A percentile compares a stretch with the other conserved stretches of the same genome.
Conservation (phyloP, 1,140 invertebrate species). For the Dufourea novaeangliae region DNA sequence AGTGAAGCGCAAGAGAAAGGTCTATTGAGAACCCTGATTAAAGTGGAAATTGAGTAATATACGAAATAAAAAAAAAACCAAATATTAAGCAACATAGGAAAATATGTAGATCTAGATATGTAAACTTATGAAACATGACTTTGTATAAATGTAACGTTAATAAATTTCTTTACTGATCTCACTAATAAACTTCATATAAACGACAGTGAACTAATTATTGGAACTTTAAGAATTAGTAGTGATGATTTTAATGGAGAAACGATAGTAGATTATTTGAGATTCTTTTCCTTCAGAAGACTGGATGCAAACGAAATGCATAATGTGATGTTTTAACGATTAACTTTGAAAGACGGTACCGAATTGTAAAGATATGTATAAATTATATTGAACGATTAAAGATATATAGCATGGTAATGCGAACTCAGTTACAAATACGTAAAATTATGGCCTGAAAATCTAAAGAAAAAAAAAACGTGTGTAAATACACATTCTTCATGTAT, state of each 20-base stretch:
- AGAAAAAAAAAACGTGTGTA: slow-evolving; percentile 68
- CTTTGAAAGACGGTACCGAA: slow-evolving; percentile 39
- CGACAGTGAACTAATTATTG: slow-evolving; percentile 56
- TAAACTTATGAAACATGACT: slow-evolving; percentile 67
- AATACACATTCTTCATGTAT: slow-evolving; percentile 75
- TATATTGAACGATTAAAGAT: slow-evolving; percentile 58
- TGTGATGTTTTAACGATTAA: slow-evolving; percentile 66
- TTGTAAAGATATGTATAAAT: slow-evolving; percentile 72
- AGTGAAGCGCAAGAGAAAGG: slow-evolving; percentile 62
- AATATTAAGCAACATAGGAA: slow-evolving; percentile 75
- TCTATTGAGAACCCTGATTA: slow-evolving; percentile 27
- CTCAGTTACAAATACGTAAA: slow-evolving; percentile 73
- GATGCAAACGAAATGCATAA: slow-evolving; percentile 63
- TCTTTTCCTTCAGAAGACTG: slow-evolving; percentile 69
- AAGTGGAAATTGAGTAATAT: slow-evolving; percentile 56
- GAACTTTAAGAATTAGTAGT: slow-evolving; percentile 58
- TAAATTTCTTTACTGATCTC: slow-evolving; percentile 76
- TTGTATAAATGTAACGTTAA: slow-evolving; percentile 77
- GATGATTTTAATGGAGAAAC: slow-evolving; percentile 58
- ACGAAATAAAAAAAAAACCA: slow-evolving; percentile 78
- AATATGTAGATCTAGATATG: slow-evolving; percentile 67
- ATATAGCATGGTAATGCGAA: slow-evolving; percentile 54
- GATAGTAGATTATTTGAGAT: slow-evolving; percentile 65
- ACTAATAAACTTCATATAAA: slow-evolving; percentile 68
- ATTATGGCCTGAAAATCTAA: slow-evolving; percentile 74